Evolutionary conservation across 2,888 invertebrate species (phyloP).

Genomic region (Antitype chi): DNA sequence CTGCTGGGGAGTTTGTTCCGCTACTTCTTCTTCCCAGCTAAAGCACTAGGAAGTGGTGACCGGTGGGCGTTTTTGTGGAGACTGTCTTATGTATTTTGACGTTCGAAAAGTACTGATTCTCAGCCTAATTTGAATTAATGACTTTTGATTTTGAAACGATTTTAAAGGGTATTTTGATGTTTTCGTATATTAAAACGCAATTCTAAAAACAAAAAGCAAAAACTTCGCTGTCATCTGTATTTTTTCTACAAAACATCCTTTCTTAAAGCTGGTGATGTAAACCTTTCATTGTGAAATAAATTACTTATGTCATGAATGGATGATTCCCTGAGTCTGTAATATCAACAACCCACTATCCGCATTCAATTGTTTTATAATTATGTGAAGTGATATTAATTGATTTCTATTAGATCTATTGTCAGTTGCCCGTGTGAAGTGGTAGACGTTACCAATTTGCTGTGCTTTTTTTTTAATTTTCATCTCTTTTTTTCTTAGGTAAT

Average conservation of each 20-base stretch:
- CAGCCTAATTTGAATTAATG: too few species aligned
- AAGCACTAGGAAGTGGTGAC: too few species aligned
- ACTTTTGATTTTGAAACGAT: too few species aligned
- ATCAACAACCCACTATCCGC: background rate
- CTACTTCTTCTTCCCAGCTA: too few species aligned
- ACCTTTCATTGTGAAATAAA: conserved; percentile 8
- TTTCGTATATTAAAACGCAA: background rate
- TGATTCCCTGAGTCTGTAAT: background rate
- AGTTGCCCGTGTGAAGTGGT: background rate
- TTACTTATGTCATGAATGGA: background rate
- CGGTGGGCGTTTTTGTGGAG: too few species aligned
- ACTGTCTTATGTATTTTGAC: too few species aligned
- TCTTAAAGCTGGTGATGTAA: background rate
- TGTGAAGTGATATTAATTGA: conserved; percentile 3
- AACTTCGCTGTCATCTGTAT: background rate
- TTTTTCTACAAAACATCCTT: background rate
- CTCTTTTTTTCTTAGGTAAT: background rate
- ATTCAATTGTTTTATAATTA: background rate
- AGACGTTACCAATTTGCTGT: background rate
- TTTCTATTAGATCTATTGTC: background rate
- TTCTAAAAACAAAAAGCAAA: background rate
- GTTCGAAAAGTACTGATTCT: too few species aligned
- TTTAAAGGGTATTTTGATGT: background rate
- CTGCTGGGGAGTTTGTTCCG: too few species aligned
- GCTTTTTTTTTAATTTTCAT: background rate